phyloP scores from a whole-genome alignment of 2,113 vertebrate species.

The Agapornis roseicollis region DNA sequence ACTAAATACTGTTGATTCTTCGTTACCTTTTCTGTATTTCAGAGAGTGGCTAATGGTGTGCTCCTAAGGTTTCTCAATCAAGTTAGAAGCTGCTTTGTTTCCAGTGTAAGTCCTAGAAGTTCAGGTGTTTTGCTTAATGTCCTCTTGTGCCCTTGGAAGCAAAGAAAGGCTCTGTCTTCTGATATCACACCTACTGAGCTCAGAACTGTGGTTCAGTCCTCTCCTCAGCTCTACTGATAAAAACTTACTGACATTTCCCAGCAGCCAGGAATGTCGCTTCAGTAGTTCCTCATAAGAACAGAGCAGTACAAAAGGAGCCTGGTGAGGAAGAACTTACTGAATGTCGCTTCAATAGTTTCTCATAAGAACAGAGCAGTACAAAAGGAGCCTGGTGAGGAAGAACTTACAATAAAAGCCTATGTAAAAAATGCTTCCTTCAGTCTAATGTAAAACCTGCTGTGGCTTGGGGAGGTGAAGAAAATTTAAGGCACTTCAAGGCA shows the following conservation, averaged over 20 bases:
- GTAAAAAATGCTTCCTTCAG: not conserved
- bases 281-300: not conserved
- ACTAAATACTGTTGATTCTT: not conserved
- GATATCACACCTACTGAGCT: not conserved
- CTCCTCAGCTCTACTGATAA: not conserved
- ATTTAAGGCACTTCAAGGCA: not conserved
- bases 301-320: not conserved
- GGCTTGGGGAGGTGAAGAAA: not conserved
- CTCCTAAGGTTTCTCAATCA: not conserved
- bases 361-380: not conserved
- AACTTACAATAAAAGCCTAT: not conserved
- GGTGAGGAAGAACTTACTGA: not conserved
- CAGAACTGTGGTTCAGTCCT: not conserved
- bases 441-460: not conserved
- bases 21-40: not conserved
- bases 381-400: not conserved
- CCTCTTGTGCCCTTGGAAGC: not conserved
- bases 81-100: not conserved
- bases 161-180: not conserved
- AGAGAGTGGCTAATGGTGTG: not conserved
- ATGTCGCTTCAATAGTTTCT: not conserved
- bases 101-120: not conserved
- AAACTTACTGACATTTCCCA: not conserved
- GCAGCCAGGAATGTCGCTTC: not conserved
- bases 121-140: not conserved